Percentiles rank a stretch among this genome's conserved stretches.
Evolutionary conservation across 2,797 vertebrate genomes (phyloP).

Genomic region (Xenentodon cancila): DNA sequence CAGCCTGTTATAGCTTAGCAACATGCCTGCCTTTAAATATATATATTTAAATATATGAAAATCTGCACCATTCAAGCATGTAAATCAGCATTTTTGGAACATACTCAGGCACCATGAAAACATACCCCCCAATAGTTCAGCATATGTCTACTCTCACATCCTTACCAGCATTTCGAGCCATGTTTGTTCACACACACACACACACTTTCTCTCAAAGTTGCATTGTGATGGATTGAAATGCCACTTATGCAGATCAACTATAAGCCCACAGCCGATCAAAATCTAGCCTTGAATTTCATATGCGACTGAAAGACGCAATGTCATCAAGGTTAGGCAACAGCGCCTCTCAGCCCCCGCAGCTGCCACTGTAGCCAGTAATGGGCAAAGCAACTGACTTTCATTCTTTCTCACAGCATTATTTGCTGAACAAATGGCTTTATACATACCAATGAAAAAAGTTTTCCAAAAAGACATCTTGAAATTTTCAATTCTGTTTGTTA

Average conservation of each 20-base stretch:
- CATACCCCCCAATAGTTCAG: slow-evolving; percentile 1
- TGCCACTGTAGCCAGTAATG: slow-evolving; percentile 34
- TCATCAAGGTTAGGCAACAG: slow-evolving; percentile 53
- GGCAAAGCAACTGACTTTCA: slow-evolving; percentile 29
- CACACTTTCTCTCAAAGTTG: slow-evolving; percentile 60
- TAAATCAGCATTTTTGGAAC: slow-evolving; percentile 66
- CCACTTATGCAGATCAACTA: slow-evolving; percentile 69
- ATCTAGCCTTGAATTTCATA: slow-evolving; percentile 70
- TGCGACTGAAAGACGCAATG: slow-evolving; percentile 59
- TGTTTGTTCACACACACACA: slow-evolving; percentile 6
- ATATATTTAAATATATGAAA: slow-evolving; percentile 70
- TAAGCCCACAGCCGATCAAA: slow-evolving; percentile 67
- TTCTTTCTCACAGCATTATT: slow-evolving; percentile 15
- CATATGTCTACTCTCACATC: slow-evolving; percentile 30
- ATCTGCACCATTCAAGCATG: slow-evolving; percentile 61
- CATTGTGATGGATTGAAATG: slow-evolving; percentile 63
- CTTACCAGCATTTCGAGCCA: slow-evolving; percentile 17
- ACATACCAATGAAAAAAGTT: too few species aligned
- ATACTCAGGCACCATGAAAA: slow-evolving; percentile 23
- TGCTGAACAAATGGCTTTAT: slow-evolving; percentile 14
- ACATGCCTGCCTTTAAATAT: slow-evolving; percentile 64
- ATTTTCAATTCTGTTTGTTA: too few species aligned
- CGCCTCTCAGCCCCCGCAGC: slow-evolving; percentile 44
- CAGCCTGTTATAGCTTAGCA: slow-evolving; percentile 68
- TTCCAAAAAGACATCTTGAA: too few species aligned